Base-by-base conservation (phyloP, 2,113 vertebrate species). In the Xiphophorus couchianus region DNA sequence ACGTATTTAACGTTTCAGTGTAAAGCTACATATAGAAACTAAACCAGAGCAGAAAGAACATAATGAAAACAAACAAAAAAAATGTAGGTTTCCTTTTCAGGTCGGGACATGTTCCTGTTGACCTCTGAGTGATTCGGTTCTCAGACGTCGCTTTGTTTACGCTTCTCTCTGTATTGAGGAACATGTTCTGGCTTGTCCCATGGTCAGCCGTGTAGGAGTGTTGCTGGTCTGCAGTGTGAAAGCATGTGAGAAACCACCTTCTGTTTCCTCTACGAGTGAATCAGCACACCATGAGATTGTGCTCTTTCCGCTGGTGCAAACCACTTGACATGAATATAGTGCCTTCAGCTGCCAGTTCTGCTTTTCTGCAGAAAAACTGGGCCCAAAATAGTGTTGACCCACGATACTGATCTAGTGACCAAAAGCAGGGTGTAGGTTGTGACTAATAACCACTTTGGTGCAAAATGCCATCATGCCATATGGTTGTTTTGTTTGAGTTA, bases 281-380 rank as follows among this genome's bases (percentile, higher is more conserved):
- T 88, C 76, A 75, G 60, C 81, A 81, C 74, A 69, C 66, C 62
- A 54, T 66, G 67, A 79, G 63, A 62, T 48, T 15, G 0, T 64
- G 35, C 81, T 77, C 69, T 90, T 37, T 89, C 74, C 69, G 10
- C 80, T 69, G 64, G 35, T 62, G 51, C 51, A 78, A 68, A 85
- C 51, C 70, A 30, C 68, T 85, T 74, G 70, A 78, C 87, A 76
- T 77, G 78, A 85, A 61, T 71, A 54, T 54, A 62, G 63, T 78
- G 66, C 80, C 82, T 86, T 87, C 25, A 77, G 66, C 73, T 80
- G 78, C 71, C 84, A 76, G 81, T 93, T 93, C 90, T 84, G 78
- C 86, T 89, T 92, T 92, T 92, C 61, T 71, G 66, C 86, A 81
- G 54, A 91, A 84, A 70, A 73, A 73, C 44, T 3, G 19, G 35